A percentile compares a stretch with the other conserved stretches of the same genome.
Evolutionary conservation across 2,797 vertebrate species (phyloP).

Genomic region (Gymnoscopelus braueri): DNA sequence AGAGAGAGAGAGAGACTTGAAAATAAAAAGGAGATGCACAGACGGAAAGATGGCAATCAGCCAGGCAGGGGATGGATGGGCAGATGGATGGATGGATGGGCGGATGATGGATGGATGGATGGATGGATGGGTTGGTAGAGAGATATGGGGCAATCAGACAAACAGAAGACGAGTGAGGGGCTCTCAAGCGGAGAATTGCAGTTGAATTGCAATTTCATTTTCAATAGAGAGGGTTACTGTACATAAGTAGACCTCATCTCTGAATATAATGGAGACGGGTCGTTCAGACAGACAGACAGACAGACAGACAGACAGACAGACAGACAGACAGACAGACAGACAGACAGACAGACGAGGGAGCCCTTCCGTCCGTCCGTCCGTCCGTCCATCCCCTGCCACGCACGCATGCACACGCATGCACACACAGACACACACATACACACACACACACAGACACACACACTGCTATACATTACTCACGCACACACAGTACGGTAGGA

Average conservation of each 20-base stretch:
- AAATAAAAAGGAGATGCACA: too few species aligned
- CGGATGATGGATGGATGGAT: slow-evolving; percentile 7
- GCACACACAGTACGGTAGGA: too few species aligned
- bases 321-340: slow-evolving; percentile 21
- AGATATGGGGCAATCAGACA: slow-evolving; percentile 34
- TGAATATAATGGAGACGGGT: slow-evolving; percentile 55
- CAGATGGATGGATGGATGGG: neutral
- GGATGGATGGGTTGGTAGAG: slow-evolving; percentile 31
- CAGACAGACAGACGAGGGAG: neutral
- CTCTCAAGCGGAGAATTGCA: slow-evolving; percentile 45
- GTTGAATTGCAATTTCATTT: slow-evolving; percentile 61
- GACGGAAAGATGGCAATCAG: slow-evolving; percentile 26
- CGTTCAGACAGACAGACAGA: slow-evolving; percentile 4
- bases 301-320: slow-evolving; percentile 37
- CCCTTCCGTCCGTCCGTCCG: too few species aligned
- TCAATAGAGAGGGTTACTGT: slow-evolving; percentile 23
- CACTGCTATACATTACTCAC: too few species aligned
- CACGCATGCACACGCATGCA: neutral
- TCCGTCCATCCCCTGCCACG: neutral
- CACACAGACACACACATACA: slow-evolving; percentile 23
- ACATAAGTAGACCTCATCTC: slow-evolving; percentile 40
- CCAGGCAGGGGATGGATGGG: slow-evolving; percentile 5
- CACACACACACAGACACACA: neutral
- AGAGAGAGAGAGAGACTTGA: neutral
- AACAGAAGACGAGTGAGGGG: slow-evolving; percentile 23